phyloP scores from a whole-genome alignment of 2,113 vertebrate species.

The Equus przewalskii region DNA sequence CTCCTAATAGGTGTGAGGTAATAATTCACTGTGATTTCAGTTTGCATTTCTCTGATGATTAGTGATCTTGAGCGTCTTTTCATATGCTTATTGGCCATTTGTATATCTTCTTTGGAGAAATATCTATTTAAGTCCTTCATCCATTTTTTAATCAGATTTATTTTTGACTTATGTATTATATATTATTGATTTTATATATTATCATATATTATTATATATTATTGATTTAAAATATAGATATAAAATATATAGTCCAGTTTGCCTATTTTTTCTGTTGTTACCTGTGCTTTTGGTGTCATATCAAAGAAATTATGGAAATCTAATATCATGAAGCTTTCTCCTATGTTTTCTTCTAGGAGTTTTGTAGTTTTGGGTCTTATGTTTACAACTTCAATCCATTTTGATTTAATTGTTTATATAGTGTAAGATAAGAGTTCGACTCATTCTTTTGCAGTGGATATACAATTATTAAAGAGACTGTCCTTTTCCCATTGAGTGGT shows the following conservation, averaged over 20 bases:
- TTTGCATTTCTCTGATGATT: background rate
- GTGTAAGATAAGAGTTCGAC: background rate
- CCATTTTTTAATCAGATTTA: background rate
- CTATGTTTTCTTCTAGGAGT: background rate
- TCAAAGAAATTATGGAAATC: too few species aligned
- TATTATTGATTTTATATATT: too few species aligned
- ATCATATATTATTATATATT: too few species aligned
- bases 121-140: background rate
- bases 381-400: background rate
- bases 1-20: background rate
- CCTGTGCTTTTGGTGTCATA: background rate
- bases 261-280: background rate
- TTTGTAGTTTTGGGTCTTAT: background rate
- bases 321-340: background rate
- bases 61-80: background rate
- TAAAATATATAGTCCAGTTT: background rate
- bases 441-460: background rate
- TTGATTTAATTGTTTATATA: background rate
- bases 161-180: background rate
- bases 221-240: too few species aligned
- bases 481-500: too few species aligned
- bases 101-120: background rate
- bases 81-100: background rate
- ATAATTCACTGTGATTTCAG: background rate
- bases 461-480: too few species aligned